Conservation (phyloP, 2,888 invertebrate species). For the Limnephilus rhombicus region DNA sequence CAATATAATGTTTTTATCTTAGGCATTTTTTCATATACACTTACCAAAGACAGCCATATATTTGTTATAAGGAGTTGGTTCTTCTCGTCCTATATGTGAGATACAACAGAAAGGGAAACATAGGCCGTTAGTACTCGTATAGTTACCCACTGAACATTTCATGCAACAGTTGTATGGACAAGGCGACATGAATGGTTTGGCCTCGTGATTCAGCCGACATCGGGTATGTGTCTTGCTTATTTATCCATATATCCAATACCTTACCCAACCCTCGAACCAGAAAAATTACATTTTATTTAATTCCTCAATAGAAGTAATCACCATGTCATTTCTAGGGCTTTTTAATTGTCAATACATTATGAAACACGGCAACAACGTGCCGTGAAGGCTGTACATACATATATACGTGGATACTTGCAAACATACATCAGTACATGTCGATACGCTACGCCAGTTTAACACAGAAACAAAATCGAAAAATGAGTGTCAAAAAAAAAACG, state of each 20-base stretch:
- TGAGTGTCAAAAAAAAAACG: not conserved
- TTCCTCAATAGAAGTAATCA: not conserved
- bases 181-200: constrained; percentile 69
- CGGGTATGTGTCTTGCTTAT: not conserved
- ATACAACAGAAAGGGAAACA: constrained; percentile 86
- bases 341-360: not conserved
- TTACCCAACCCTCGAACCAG: not conserved
- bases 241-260: not conserved
- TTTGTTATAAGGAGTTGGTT: constrained; percentile 96
- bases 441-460: too few relatives aligned
- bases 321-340: not conserved
- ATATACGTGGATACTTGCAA: not conserved
- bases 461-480: not conserved
- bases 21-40: constrained; percentile 79
- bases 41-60: constrained; percentile 97
- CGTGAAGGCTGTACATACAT: not conserved
- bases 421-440: not conserved
- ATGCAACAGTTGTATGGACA: constrained; percentile 72
- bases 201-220: constrained; percentile 64
- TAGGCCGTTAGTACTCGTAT: constrained; percentile 73
- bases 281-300: not conserved
- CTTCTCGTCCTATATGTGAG: constrained; percentile 92
- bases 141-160: constrained; percentile 77
- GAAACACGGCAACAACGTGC: not conserved
- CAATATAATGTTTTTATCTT: constrained; percentile 67